Evolutionary conservation across 2,888 invertebrate genomes (phyloP).

Genomic region (Chaitophorus viminalis): DNA sequence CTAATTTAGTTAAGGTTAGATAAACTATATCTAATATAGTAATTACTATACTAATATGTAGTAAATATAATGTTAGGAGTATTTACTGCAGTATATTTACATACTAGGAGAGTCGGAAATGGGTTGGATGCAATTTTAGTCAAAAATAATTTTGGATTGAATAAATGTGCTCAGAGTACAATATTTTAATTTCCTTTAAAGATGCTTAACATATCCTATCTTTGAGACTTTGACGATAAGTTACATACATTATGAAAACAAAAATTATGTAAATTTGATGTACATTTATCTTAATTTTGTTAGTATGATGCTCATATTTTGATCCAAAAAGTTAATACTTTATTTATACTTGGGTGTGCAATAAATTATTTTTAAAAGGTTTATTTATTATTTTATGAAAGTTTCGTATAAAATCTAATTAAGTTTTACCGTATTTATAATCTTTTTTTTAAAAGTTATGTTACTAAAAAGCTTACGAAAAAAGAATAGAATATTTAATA

Average conservation of each 20-base stretch:
- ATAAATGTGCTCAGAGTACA: neutral
- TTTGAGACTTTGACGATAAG: neutral
- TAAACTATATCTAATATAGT: no score
- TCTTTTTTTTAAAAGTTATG: neutral
- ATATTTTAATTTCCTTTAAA: neutral
- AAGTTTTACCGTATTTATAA: constrained; percentile 12
- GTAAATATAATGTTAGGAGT: no score
- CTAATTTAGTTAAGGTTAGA: no score
- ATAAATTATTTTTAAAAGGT: constrained; percentile 48
- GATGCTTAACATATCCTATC: neutral
- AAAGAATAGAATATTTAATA: constrained; percentile 6
- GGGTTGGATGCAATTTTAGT: no score
- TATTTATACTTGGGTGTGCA: constrained; percentile 21
- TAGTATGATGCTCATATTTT: neutral
- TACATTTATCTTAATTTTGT: neutral
- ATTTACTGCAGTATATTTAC: no score
- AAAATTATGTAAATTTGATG: neutral
- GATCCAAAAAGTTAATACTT: constrained; percentile 46
- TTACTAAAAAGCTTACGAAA: constrained; percentile 1
- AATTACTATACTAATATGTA: no score
- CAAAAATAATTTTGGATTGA: no score
- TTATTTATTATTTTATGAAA: constrained; percentile 43
- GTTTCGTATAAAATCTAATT: constrained; percentile 28
- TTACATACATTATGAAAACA: neutral
- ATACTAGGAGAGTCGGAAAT: no score